Evolutionary conservation across 2,888 invertebrate species (phyloP), one percentile per base, ranked within the genome.

Genomic region (Cheilosia vernalis): DNA sequence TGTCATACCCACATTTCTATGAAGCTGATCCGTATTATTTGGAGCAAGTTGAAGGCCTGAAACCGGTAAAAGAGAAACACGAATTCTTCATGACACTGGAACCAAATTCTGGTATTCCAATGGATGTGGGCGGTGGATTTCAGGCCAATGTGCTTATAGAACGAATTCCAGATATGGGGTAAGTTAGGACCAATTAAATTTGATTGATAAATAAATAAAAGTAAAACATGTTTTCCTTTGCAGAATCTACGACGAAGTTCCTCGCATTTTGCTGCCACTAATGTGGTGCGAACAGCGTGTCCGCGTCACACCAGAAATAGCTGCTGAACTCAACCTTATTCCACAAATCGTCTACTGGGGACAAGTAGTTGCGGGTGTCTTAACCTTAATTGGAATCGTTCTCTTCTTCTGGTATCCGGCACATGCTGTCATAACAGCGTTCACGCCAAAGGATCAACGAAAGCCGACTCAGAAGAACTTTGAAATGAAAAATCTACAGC

Each of bases 1-100:
- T 96, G 85, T 96, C 97, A 0, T 94, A 96, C 87, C 98, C 98
- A 0, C 97, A 98, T 92, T 98, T 97, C 92, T 93, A 95, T 89
- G 93, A 95, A 89, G 97, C 94, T 0, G 97, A 97, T 92, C 94
- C 95, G 0, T 93, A 92, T 78, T 95, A 96, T 77, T 88, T 93
- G 33, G 93, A 95, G 5, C 92, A 92, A 19, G 93, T 98, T 1
- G 93, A 93, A 0, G 98, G 98, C 0, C 89, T 98, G 89, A 89
- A 92, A 1, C 96, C 97, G 0, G 93, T 95, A 17, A 93, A 94
- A 3, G 93, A 94, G 0, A 93, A 94, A 37, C 97, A 98, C 89
- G 94, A 95, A 87, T 96, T 97, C 90, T 95, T 94, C 89, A 94
- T 98, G 89, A 93, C 94, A 0, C 92, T 96, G 1, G 96, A 97